A percentile compares a stretch with the other conserved stretches of the same genome.
phyloP scores from a whole-genome alignment of 2,797 vertebrate species.

The Neomorphus geoffroyi region DNA sequence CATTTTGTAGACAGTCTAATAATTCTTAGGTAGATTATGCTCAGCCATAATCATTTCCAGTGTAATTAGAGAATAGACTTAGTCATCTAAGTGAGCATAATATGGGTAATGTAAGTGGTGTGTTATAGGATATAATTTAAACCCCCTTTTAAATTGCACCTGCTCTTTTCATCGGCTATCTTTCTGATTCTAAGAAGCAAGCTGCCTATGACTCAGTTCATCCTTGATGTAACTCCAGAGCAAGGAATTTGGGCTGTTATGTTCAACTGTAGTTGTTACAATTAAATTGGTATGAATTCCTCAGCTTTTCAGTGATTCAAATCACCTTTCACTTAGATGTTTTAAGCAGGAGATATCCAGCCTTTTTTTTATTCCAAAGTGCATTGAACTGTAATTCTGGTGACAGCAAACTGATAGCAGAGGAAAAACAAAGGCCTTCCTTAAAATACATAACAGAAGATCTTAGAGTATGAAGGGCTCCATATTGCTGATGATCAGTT shows the following conservation, averaged over 20 bases:
- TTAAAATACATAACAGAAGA: neutral
- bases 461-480: neutral
- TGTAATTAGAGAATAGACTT: slow-evolving; percentile 53
- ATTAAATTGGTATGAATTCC: neutral
- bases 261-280: neutral
- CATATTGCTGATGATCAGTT: neutral
- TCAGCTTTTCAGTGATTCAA: neutral
- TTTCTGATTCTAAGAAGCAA: slow-evolving; percentile 14
- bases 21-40: slow-evolving; percentile 57
- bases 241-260: slow-evolving; percentile 13
- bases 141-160: slow-evolving; percentile 45
- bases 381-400: neutral
- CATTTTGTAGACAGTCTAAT: slow-evolving; percentile 28
- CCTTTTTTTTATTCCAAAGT: neutral
- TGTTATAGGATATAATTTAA: slow-evolving; percentile 41
- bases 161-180: slow-evolving; percentile 48
- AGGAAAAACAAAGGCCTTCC: neutral
- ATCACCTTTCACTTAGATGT: neutral
- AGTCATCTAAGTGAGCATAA: slow-evolving; percentile 61
- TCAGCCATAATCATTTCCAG: slow-evolving; percentile 27
- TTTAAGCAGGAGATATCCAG: neutral
- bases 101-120: slow-evolving; percentile 4
- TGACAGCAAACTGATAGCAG: neutral
- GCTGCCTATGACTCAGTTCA: slow-evolving; percentile 6
- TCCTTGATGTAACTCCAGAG: slow-evolving; percentile 2